Percentiles rank a stretch among this genome's conserved stretches.
Evolutionary conservation across 2,113 vertebrate genomes (phyloP).

Genomic region (Rhinolophus ferrumequinum): DNA sequence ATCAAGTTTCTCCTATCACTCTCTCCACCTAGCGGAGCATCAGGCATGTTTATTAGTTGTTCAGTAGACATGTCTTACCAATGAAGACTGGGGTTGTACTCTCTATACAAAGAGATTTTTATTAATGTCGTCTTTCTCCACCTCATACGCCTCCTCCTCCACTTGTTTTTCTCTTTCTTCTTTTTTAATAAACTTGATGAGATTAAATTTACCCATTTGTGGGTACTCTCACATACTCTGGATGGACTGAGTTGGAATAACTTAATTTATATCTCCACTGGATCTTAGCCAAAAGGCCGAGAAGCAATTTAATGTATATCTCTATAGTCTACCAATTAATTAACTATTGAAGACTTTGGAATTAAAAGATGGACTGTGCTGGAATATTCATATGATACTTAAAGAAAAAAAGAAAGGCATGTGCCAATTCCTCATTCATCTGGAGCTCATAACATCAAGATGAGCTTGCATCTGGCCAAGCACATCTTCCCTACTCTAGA

Average conservation of each 20-base stretch:
- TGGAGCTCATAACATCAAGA: not conserved
- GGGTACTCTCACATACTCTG: not conserved
- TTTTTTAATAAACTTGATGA: not conserved
- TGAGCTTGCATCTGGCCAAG: not conserved
- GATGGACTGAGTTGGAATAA: not conserved
- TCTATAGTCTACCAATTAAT: not conserved
- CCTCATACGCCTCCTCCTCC: not conserved
- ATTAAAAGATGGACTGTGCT: not conserved
- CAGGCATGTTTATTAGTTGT: not conserved
- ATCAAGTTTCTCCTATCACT: not conserved
- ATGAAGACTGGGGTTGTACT: not conserved
- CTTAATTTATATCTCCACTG: not conserved
- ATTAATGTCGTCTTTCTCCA: rapidly evolving
- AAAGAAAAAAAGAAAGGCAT: not conserved
- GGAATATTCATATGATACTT: not conserved
- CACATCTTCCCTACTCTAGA: not conserved
- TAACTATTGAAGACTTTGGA: not conserved
- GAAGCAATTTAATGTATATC: not conserved
- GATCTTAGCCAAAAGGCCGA: too few relatives aligned
- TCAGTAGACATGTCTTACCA: not conserved
- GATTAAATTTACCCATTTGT: not conserved
- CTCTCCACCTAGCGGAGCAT: not conserved
- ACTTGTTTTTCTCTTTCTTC: not conserved
- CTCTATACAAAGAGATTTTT: not conserved
- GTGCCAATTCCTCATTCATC: not conserved